Percentiles rank a stretch among this genome's conserved stretches.
Conservation (phyloP, 1,140 invertebrate genomes). For the Neomicropteryx cornuta region DNA sequence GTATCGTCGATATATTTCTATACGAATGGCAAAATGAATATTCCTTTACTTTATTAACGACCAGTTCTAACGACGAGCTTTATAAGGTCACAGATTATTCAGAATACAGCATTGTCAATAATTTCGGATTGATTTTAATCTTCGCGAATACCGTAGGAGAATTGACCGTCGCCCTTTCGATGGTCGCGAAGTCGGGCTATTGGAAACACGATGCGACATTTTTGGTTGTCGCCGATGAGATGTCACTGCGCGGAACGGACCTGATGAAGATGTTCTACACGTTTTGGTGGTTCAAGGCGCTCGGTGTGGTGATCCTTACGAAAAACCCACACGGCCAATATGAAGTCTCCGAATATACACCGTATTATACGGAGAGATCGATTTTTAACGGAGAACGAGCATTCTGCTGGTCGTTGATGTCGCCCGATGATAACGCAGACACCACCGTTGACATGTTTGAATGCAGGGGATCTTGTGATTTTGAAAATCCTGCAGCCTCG, state of each 20-base stretch:
- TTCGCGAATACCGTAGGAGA: neutral
- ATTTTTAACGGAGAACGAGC: conserved; percentile 1
- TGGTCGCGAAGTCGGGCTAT: conserved; percentile 4
- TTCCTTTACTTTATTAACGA: no score
- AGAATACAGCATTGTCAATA: no score
- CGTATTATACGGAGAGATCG: neutral
- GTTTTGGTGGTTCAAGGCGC: conserved; percentile 7
- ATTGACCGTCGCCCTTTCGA: conserved; percentile 1
- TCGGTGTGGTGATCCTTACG: neutral
- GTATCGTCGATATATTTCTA: no score
- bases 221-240: neutral
- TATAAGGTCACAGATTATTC: no score
- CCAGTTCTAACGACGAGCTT: no score
- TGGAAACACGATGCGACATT: conserved; percentile 5
- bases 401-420: conserved; percentile 5
- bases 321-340: neutral
- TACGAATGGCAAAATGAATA: no score
- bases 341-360: conserved; percentile 2
- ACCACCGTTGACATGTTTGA: conserved; percentile 1
- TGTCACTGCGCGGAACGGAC: no score
- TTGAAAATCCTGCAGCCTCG: neutral
- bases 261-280: conserved; percentile 2
- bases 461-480: neutral
- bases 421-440: conserved; percentile 3
- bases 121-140: conserved; percentile 1